phyloP scores from a whole-genome alignment of 2,888 invertebrate species.

The Taenaris catops region DNA sequence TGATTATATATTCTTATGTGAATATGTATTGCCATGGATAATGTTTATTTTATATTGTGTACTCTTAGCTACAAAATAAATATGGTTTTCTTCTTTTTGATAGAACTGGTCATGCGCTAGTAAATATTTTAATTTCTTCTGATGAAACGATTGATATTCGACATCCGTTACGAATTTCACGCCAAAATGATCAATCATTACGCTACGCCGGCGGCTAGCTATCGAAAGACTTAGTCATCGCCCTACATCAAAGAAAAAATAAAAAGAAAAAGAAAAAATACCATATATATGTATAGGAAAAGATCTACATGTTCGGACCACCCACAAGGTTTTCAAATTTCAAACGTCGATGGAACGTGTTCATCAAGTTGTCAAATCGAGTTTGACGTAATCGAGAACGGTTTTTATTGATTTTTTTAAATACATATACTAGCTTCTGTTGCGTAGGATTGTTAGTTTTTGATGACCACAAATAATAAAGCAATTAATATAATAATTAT shows the following conservation, averaged over 20 bases:
- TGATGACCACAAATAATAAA: too few species aligned
- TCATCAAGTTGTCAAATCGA: slow-evolving; percentile 77
- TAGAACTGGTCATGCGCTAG: too few species aligned
- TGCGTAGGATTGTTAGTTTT: slow-evolving; percentile 25
- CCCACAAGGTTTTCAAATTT: slow-evolving; percentile 67
- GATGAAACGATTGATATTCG: slow-evolving; percentile 10
- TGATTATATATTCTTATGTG: too few species aligned
- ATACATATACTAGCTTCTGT: slow-evolving; percentile 39
- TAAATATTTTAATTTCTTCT: slow-evolving; percentile 4
- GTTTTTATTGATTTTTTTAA: slow-evolving; percentile 43
- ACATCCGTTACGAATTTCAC: slow-evolving; percentile 27
- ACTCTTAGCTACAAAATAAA: too few species aligned
- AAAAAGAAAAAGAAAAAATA: slow-evolving; percentile 48
- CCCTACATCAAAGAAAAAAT: slow-evolving; percentile 47
- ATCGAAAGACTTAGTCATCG: slow-evolving; percentile 69
- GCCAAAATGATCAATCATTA: slow-evolving; percentile 50
- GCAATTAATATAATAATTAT: too few species aligned
- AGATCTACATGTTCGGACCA: slow-evolving; percentile 53
- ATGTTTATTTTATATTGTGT: too few species aligned
- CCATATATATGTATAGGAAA: slow-evolving; percentile 29
- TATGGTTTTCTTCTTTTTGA: too few species aligned
- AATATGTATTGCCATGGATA: too few species aligned
- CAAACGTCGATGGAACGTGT: slow-evolving; percentile 63
- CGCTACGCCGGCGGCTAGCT: slow-evolving; percentile 65
- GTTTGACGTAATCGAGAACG: slow-evolving; percentile 73